Evolutionary conservation across 2,113 vertebrate species (phyloP).

Genomic region (Syngnathus scovelli): DNA sequence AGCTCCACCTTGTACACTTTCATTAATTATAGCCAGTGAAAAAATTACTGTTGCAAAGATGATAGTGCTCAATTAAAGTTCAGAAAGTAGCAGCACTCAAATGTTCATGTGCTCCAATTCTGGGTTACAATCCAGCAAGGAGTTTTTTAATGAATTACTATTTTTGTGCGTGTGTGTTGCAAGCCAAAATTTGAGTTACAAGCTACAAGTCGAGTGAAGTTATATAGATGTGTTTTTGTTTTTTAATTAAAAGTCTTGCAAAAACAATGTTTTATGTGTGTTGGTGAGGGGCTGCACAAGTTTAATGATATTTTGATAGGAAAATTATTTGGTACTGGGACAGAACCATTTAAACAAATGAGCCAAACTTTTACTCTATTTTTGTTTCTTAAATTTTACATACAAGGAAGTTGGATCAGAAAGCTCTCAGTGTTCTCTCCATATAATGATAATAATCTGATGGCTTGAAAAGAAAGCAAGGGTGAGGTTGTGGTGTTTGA

Average conservation of each 20-base stretch:
- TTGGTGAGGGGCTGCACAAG: no score
- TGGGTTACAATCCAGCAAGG: neutral
- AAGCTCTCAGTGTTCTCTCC: neutral
- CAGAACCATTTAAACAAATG: neutral
- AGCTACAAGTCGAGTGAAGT: neutral
- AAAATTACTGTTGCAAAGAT: neutral
- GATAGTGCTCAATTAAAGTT: neutral
- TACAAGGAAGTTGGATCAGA: neutral
- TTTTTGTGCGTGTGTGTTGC: neutral
- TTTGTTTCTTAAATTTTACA: neutral
- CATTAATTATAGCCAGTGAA: neutral
- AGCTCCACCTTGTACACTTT: neutral
- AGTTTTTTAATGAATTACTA: neutral
- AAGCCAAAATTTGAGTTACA: neutral
- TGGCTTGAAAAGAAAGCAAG: neutral
- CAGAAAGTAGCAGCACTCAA: neutral
- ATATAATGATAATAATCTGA: neutral
- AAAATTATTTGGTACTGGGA: neutral
- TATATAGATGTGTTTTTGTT: neutral
- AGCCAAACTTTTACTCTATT: neutral
- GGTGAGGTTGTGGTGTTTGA: neutral
- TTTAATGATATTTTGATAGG: neutral
- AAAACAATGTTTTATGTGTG: no score
- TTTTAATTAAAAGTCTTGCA: no score
- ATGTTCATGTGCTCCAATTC: neutral